A percentile compares a stretch with the other conserved stretches of the same genome.
Conservation (phyloP, 2,113 vertebrate genomes). For the Rhinopomastus cyanomelas region DNA sequence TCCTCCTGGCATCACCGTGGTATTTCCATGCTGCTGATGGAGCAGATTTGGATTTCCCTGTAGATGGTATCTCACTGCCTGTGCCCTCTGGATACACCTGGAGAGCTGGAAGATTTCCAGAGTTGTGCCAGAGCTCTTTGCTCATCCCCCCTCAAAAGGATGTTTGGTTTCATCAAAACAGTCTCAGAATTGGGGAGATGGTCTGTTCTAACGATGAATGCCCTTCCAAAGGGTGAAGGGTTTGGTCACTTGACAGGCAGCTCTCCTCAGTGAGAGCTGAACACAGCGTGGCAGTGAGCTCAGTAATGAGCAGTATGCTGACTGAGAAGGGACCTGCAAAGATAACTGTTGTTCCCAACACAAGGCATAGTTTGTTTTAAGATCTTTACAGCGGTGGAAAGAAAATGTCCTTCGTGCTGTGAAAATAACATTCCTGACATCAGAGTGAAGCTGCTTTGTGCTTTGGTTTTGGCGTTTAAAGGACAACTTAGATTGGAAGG, state of each 20-base stretch:
- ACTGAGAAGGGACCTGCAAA: not conserved
- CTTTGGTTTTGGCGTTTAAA: not conserved
- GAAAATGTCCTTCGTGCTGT: not conserved
- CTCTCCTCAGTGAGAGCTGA: not conserved
- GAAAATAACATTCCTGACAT: not conserved
- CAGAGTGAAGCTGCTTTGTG: not conserved
- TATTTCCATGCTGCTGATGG: not conserved
- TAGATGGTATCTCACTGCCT: not conserved
- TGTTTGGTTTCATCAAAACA: not conserved
- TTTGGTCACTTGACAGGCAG: not conserved
- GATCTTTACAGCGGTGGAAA: not conserved
- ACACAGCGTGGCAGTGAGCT: not conserved
- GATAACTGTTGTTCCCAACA: accelerated
- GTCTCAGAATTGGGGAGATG: not conserved
- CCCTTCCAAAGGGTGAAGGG: not conserved
- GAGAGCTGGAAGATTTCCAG: not conserved
- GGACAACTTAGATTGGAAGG: not conserved
- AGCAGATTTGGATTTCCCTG: not conserved
- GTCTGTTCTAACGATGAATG: not conserved
- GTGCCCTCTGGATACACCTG: not conserved
- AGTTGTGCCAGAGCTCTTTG: not conserved
- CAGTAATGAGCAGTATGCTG: accelerated
- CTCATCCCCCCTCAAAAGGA: not conserved
- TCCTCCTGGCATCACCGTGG: not conserved
- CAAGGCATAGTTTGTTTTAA: not conserved